phyloP scores from a whole-genome alignment of 2,888 invertebrate species.

The Sipha maydis region DNA sequence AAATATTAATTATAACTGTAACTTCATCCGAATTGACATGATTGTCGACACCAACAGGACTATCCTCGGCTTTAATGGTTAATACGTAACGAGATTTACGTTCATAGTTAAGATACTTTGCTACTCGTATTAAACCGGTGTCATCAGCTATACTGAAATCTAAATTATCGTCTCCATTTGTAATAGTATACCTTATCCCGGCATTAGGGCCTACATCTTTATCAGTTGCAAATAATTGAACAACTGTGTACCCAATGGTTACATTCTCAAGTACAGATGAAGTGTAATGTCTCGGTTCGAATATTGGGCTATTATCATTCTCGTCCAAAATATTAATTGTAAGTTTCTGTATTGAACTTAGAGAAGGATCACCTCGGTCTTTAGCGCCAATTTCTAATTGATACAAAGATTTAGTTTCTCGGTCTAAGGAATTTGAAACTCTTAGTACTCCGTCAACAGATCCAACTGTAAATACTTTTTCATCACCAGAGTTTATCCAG shows the following conservation, averaged over 20 bases:
- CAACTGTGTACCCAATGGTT: slow-evolving; percentile 89
- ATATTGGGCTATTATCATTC: slow-evolving; percentile 90
- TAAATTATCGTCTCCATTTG: slow-evolving; percentile 87
- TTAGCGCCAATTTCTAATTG: slow-evolving; percentile 82
- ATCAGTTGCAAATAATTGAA: slow-evolving; percentile 89
- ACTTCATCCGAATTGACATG: slow-evolving; percentile 79
- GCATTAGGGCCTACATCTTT: slow-evolving; percentile 89
- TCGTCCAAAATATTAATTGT: slow-evolving; percentile 83
- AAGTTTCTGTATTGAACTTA: slow-evolving; percentile 76
- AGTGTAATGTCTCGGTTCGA: slow-evolving; percentile 89
- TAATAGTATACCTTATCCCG: slow-evolving; percentile 90
- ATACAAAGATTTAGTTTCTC: slow-evolving; percentile 82
- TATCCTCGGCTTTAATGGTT: slow-evolving; percentile 88
- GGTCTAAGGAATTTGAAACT: slow-evolving; percentile 86
- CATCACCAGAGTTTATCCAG: slow-evolving; percentile 71
- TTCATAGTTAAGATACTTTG: slow-evolving; percentile 93
- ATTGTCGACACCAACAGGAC: slow-evolving; percentile 78
- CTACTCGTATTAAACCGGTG: slow-evolving; percentile 88
- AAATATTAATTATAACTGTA: slow-evolving; percentile 77
- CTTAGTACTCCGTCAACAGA: slow-evolving; percentile 87
- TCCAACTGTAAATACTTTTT: slow-evolving; percentile 81
- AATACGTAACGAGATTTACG: slow-evolving; percentile 85
- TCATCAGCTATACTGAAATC: slow-evolving; percentile 94
- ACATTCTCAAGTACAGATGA: slow-evolving; percentile 92
- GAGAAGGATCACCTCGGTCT: slow-evolving; percentile 87